Base-by-base conservation (phyloP, 2,797 vertebrate species). In the Poecilia wingei region DNA sequence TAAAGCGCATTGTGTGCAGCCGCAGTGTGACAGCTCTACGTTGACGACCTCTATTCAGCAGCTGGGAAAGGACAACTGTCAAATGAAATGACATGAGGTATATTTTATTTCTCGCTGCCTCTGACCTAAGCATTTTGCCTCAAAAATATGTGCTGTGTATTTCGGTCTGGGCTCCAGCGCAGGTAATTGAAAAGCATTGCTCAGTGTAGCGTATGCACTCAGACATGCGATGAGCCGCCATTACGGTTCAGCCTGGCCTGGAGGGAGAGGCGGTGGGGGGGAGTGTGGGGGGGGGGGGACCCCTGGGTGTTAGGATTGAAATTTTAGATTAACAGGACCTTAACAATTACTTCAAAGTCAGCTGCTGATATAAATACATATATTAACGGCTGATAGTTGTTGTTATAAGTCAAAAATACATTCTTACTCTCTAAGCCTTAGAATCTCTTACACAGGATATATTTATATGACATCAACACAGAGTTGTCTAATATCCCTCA, bases 111-210 rank as follows among this genome's bases (percentile, higher is more conserved):
- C 92, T 88, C 82, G 79, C 79, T 74, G 83, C 74, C 73, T 94
- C 94, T 95, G 93, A 95, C 94, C 94, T 91, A 93, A 93, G 93
- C 92, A 88, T 95, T 95, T 93, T 94, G 86, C 90, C 79, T 91
- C 79, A 88, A 91, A 94, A 95, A 93, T 93, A 92, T 93, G 87
- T 88, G 87, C 85, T 64, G 82, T 89, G 89, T 91, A 82, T 94
- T 94, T 95, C 92, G 85, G 85, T 90, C 83, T 72, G 39, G 72
- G 85, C 90, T 90, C 84, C 76, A 39, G 87, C 80, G 80, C 86
- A 88, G 93, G 94, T 95, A 95, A 96, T 96, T 95, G 95, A 95
- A 96, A 96, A 95, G 94, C 95, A 94, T 95, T 94, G 94, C 95
- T 95, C 94, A 93, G 93, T 93, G 94, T 95, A 94, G 94, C 92